phyloP scores from a whole-genome alignment of 1,140 invertebrate genomes.

The Drosophila insularis region DNA sequence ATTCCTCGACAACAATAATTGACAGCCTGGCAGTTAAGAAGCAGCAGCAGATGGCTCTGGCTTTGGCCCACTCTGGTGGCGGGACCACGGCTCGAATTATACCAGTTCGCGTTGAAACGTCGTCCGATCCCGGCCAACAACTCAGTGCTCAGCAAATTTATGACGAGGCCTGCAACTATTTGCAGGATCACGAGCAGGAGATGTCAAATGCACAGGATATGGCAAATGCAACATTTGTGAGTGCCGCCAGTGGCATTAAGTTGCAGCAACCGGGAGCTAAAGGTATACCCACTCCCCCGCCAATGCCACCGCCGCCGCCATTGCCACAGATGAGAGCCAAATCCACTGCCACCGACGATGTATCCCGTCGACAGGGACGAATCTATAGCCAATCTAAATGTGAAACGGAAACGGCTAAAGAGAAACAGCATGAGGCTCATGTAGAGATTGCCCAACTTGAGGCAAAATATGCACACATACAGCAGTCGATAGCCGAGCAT shows the following conservation, averaged over 20 bases:
- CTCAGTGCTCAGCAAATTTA: slow-evolving; percentile 63
- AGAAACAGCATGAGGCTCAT: slow-evolving; percentile 58
- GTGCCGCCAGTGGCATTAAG: slow-evolving; percentile 69
- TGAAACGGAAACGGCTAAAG: slow-evolving; percentile 10
- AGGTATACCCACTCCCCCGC: slow-evolving; percentile 13
- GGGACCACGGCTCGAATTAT: slow-evolving; percentile 40
- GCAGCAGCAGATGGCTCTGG: slow-evolving; percentile 69
- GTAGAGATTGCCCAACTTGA: slow-evolving; percentile 72
- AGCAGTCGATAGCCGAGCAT: slow-evolving; percentile 79
- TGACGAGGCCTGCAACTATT: slow-evolving; percentile 70
- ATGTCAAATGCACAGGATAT: slow-evolving; percentile 39
- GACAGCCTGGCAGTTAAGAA: slow-evolving; percentile 70
- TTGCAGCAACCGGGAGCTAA: slow-evolving; percentile 60
- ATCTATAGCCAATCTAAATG: slow-evolving; percentile 22
- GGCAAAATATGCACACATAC: slow-evolving; percentile 76
- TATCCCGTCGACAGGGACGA: slow-evolving; percentile 49
- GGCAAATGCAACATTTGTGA: slow-evolving; percentile 54
- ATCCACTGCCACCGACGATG: slow-evolving; percentile 14
- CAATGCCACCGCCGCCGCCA: slow-evolving; percentile 28
- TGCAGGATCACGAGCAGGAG: slow-evolving; percentile 60
- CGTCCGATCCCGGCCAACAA: slow-evolving; percentile 22
- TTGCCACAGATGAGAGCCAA: slow-evolving; percentile 39
- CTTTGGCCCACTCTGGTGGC: slow-evolving; percentile 34
- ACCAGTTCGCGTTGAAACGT: slow-evolving; percentile 47
- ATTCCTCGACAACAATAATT: slow-evolving; percentile 34